Base-by-base conservation (phyloP, 1,140 invertebrate species). In the Cyclargus thomasi region DNA sequence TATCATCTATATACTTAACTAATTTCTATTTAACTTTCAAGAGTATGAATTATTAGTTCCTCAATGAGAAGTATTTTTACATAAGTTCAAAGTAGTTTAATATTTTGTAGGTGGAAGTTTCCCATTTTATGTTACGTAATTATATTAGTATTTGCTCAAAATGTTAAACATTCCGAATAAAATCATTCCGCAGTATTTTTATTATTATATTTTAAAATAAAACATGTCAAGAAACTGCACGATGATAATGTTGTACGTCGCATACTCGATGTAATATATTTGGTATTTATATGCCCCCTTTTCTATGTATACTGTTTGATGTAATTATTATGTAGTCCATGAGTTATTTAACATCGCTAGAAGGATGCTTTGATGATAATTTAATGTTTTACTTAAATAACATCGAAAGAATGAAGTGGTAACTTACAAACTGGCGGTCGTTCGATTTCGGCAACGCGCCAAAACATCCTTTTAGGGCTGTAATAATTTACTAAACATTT, bases 71-170 rank as follows among this genome's bases (percentile, higher is more conserved):
- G 17, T 59, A 59, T 55, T 59, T 59, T 59, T 59, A 59, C 55
- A 59, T 59, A 59, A 20, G 55, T 59, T 59, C 55, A 59, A 59
- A 59, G 17, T 59, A 59, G 17, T 59, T 59, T 59, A 47, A 47
- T 47, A 16, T 47, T 47, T 47, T 16, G 14, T 47, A 47, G 14
- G 14, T 14, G 39, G 14, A 47, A 11, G 14, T 16, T 47, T 47
- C 39, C 14, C 14, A 47, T 47, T 47, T 47, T 47, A 16, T 47
- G 39, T 47, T 14, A 39, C 10, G 10, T 39, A 39, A 39, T 29
- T 47, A 47, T 14, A 47, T 14, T 47, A 47, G 14, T 47, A 47
- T 14, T 14, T 47, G 39, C 39, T 47, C 39, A 47, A 47, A 47
- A 47, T 47, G 14, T 47, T 8, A 14, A 47, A 47, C 10, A 47